These are phyloP conservation scores for Scarus forsteni DNA, from an alignment of 2,797 vertebrate genomes.

Conservation along the genomic window DNA sequence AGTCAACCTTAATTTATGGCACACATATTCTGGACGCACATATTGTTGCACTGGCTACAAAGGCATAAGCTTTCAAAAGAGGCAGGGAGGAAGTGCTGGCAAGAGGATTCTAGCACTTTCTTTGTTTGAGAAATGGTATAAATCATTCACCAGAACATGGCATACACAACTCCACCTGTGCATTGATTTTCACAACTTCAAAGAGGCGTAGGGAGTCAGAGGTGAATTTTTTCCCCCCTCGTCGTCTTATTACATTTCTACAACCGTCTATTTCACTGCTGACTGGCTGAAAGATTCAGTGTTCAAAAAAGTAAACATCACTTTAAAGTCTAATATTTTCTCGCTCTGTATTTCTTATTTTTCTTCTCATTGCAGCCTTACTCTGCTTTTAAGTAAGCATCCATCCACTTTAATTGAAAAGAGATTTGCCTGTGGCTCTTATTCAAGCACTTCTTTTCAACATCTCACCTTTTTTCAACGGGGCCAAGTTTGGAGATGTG, in stretches of 20 bases:
- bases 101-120: slow-evolving; percentile 76
- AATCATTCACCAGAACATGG: slow-evolving; percentile 82
- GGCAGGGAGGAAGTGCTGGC: slow-evolving; percentile 70
- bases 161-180: slow-evolving; percentile 72
- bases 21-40: slow-evolving; percentile 79
- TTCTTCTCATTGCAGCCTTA: slow-evolving; percentile 18
- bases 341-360: slow-evolving; percentile 12
- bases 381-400: slow-evolving; percentile 5
- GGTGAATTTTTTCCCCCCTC: slow-evolving; percentile 58
- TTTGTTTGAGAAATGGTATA: slow-evolving; percentile 77
- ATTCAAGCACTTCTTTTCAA: slow-evolving; percentile 17
- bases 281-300: slow-evolving; percentile 38
- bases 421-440: slow-evolving; percentile 34
- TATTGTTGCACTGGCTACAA: slow-evolving; percentile 79
- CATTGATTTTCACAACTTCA: slow-evolving; percentile 80
- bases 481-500: slow-evolving; percentile 19
- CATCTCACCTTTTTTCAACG: slow-evolving; percentile 27
- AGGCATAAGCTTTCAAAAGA: slow-evolving; percentile 77
- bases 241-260: slow-evolving; percentile 73
- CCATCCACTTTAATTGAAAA: slow-evolving; percentile 42
- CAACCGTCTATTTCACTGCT: slow-evolving; percentile 63
- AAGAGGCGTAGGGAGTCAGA: slow-evolving; percentile 65
- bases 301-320: slow-evolving; percentile 34
- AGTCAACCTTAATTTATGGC: slow-evolving; percentile 87
- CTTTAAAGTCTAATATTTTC: slow-evolving; percentile 29